Conservation (phyloP, 1,140 invertebrate genomes). For the Saccostrea cuccullata region DNA sequence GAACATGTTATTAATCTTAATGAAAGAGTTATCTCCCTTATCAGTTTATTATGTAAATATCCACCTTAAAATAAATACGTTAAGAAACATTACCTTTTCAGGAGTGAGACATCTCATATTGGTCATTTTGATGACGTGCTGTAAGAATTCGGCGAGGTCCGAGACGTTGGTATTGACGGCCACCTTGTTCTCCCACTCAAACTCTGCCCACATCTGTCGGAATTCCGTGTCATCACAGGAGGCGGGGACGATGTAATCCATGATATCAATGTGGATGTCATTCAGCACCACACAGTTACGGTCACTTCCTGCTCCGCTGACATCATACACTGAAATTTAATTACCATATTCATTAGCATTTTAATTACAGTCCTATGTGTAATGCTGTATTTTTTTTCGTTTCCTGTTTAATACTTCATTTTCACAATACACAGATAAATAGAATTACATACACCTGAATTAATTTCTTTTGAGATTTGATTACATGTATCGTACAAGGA, state of each 20-base stretch:
- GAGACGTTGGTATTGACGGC: slow-evolving; percentile 96
- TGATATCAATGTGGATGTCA: slow-evolving; percentile 99
- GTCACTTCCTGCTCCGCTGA: slow-evolving; percentile 94
- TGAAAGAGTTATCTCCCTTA: too few species aligned
- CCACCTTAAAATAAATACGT: too few species aligned
- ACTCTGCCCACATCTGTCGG: slow-evolving; percentile 99
- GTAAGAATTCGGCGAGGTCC: slow-evolving; percentile 94
- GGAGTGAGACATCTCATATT: slow-evolving; percentile 99
- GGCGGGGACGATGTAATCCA: slow-evolving; percentile 99
- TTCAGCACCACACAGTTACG: slow-evolving; percentile 98
- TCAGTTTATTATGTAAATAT: too few species aligned
- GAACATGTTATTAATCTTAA: too few species aligned
- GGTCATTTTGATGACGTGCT: slow-evolving; percentile 94
- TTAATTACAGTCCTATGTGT: too few species aligned
- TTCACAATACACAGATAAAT: too few species aligned
- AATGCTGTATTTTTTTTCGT: too few species aligned
- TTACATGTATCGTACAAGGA: too few species aligned
- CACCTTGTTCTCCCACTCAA: slow-evolving; percentile 99
- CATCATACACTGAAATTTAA: slow-evolving; percentile 90
- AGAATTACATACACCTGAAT: too few species aligned
- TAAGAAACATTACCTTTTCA: slow-evolving; percentile 77
- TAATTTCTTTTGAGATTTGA: too few species aligned
- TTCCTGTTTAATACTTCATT: too few species aligned
- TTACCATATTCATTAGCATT: neutral
- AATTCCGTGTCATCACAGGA: slow-evolving; percentile 96